Base-by-base conservation (phyloP, 2,888 invertebrate genomes). In the Disparrhopalites patrizii region DNA sequence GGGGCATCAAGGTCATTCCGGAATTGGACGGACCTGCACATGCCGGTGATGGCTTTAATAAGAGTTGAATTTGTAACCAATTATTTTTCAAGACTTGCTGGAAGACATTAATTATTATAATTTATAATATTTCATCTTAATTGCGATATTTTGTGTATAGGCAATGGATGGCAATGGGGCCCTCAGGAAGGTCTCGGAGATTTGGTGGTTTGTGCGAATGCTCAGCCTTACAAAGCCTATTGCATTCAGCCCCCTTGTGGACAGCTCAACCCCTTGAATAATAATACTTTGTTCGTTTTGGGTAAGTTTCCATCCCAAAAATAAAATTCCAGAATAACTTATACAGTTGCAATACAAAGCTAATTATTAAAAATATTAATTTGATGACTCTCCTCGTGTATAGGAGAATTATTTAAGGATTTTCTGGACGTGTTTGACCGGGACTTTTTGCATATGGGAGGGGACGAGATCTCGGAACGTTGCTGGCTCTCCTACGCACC, bases 241-340 rank as follows among this genome's bases (percentile, higher is more conserved):
- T 92, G 92, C 77, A 84, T 90, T 8, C 87, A 91, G 77, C 91
- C 92, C 1, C 92, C 92, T 0, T 92, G 92, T 69, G 77, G 77
- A 0, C 76, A 76, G 61, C 68, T 77, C 40, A 77, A 77, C 70
- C 68, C 76, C 8, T 67, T 75, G 30, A 77, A 77, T 63, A 72
- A 74, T 31, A 70, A 75, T 61, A 73, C 76, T 4, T 77, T 76
- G 60, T 25, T 67, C 18, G 75, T 75, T 33, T 33, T 75, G 28
- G 67, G 67, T 58, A 40, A 51, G 31, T 38, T n/a, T n/a, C n/a
- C n/a, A n/a, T n/a, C n/a, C n/a, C n/a, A 27, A 27, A 15, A 13
- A 15, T 10, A 23, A 28, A 25, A 8, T 52, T 52, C 52, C 20
- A 28, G 10, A 52, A 7, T 25, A n/a, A n/a, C n/a, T n/a, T n/a